A percentile compares a stretch with the other conserved stretches of the same genome.
phyloP scores from a whole-genome alignment of 2,113 vertebrate genomes.

The Gavia stellata region DNA sequence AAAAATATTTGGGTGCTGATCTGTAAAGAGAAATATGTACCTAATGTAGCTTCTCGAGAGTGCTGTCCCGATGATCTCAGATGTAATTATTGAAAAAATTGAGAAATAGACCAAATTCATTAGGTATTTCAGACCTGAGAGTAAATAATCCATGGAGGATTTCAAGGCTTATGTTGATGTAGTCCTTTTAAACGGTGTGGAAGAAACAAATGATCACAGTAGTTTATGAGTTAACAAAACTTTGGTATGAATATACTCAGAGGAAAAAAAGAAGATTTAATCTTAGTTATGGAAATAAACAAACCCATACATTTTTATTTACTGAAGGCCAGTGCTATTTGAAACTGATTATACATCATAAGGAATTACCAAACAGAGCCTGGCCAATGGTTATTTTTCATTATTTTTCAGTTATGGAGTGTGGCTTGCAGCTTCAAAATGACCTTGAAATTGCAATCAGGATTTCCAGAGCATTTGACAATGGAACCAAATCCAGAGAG shows the following conservation, averaged over 20 bases:
- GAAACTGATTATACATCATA: slow-evolving; percentile 34
- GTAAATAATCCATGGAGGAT: neutral
- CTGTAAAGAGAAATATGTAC: neutral
- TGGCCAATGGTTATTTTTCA: slow-evolving; percentile 11
- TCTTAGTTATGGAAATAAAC: slow-evolving; percentile 15
- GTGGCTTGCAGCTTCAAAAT: neutral
- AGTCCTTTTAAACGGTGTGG: neutral
- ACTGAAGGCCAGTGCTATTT: neutral
- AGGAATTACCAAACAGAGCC: neutral
- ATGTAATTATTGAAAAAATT: neutral
- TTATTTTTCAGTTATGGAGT: slow-evolving; percentile 17
- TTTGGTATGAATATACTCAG: neutral
- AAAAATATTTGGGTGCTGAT: neutral
- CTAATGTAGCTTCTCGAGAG: neutral
- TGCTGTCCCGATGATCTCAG: neutral
- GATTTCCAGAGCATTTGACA: neutral
- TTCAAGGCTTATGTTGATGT: neutral
- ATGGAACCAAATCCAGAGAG: neutral
- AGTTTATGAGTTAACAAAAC: neutral
- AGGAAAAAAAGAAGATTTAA: neutral
- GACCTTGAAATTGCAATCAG: slow-evolving; percentile 11
- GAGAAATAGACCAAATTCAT: neutral
- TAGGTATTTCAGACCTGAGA: neutral
- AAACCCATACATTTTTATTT: slow-evolving; percentile 16
- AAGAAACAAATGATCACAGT: neutral